Evolutionary conservation across 2,113 vertebrate genomes (phyloP).

Genomic region (Amia ocellicauda): DNA sequence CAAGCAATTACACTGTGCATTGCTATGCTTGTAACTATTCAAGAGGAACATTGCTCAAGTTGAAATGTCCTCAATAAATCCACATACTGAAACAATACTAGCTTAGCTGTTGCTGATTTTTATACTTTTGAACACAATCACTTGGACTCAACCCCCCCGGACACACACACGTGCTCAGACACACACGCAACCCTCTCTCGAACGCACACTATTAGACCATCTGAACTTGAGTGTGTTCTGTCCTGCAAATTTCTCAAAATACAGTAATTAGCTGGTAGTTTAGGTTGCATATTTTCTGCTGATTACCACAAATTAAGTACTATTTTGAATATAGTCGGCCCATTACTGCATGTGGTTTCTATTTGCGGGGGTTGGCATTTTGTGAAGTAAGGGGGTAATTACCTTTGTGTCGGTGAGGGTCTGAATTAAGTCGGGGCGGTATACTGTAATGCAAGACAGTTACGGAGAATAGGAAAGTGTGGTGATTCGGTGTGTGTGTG

Average conservation of each 20-base stretch:
- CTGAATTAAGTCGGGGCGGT: slow-evolving; percentile 62
- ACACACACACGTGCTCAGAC: neutral
- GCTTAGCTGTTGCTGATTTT: no score
- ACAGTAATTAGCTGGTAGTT: slow-evolving; percentile 78
- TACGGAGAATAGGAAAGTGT: slow-evolving; percentile 70
- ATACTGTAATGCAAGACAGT: slow-evolving; percentile 80
- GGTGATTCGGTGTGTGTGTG: slow-evolving; percentile 62
- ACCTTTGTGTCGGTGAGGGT: slow-evolving; percentile 65
- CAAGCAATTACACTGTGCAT: no score
- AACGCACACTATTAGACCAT: slow-evolving; percentile 33
- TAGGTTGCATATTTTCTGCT: slow-evolving; percentile 86
- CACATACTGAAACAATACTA: no score
- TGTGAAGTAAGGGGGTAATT: slow-evolving; percentile 73
- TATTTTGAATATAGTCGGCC: slow-evolving; percentile 63
- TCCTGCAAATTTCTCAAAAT: slow-evolving; percentile 49
- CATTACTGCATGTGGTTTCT: slow-evolving; percentile 92
- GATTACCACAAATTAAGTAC: slow-evolving; percentile 89
- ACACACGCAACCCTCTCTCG: slow-evolving; percentile 28
- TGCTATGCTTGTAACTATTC: no score
- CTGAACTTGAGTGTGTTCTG: slow-evolving; percentile 38
- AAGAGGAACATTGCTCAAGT: no score
- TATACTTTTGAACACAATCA: slow-evolving; percentile 10
- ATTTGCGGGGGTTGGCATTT: slow-evolving; percentile 84
- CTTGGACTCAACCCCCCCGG: neutral
- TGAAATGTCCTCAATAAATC: no score